Evolutionary conservation across 2,888 invertebrate species (phyloP).

Genomic region (Cheilosia urbana): DNA sequence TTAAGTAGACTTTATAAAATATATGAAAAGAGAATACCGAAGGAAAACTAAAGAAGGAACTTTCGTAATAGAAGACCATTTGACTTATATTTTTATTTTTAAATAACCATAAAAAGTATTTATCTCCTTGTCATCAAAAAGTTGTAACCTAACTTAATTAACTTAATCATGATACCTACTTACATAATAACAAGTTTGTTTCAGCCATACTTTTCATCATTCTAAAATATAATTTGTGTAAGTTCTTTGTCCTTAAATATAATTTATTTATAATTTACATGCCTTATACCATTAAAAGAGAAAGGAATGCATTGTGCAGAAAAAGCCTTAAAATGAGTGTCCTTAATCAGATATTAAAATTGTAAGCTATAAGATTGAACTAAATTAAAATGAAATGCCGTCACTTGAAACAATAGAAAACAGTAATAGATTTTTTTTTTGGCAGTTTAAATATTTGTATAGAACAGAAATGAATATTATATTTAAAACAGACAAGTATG

Average conservation of each 20-base stretch:
- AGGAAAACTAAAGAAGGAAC: constrained; percentile 22
- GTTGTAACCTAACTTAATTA: background rate
- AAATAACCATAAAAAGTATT: constrained; percentile 56
- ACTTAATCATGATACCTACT: background rate
- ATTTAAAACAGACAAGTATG: constrained; percentile 19
- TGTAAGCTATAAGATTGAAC: constrained; percentile 19
- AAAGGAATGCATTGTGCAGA: constrained; percentile 36
- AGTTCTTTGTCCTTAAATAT: constrained; percentile 8
- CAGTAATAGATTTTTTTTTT: constrained; percentile 17
- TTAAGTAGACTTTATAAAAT: constrained; percentile 37
- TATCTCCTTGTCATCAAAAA: background rate
- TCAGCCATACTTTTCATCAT: background rate
- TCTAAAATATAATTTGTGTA: background rate
- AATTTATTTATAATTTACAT: constrained; percentile 35
- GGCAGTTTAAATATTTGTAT: constrained; percentile 17
- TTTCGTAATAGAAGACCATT: constrained; percentile 26
- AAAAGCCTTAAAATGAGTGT: constrained; percentile 71
- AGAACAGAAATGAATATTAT: background rate
- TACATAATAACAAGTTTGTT: background rate
- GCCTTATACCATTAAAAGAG: constrained; percentile 19
- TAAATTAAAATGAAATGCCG: background rate
- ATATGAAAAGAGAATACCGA: background rate
- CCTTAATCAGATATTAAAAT: constrained; percentile 64
- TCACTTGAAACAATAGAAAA: constrained; percentile 1
- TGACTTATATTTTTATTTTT: constrained; percentile 13